These are phyloP conservation scores for Thaleichthys pacificus DNA, from an alignment of 2,797 vertebrate genomes.

Conservation along the genomic window DNA sequence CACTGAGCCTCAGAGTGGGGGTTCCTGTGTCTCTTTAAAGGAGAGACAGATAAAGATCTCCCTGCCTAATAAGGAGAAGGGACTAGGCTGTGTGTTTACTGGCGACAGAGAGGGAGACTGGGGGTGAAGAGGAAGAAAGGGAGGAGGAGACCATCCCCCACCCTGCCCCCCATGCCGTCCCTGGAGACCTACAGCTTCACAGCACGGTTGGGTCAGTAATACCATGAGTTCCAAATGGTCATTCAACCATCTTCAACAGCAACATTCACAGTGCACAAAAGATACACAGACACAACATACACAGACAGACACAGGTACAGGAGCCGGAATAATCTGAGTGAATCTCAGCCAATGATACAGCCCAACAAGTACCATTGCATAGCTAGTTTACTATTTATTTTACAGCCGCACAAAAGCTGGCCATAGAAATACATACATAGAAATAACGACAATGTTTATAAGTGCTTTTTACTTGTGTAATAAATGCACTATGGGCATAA, in stretches of 20 bases:
- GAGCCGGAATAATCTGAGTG: background rate
- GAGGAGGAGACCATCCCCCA: background rate
- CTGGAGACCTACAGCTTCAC: no score
- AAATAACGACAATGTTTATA: conserved; percentile 13
- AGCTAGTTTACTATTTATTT: conserved; percentile 53
- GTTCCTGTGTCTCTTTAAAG: conserved; percentile 28
- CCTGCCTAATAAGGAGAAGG: conserved; percentile 65
- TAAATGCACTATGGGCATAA: conserved; percentile 12
- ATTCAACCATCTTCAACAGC: conserved; percentile 20
- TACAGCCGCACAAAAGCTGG: conserved; percentile 30
- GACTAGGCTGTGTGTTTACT: conserved; percentile 54
- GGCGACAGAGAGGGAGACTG: conserved; percentile 43
- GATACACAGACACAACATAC: background rate
- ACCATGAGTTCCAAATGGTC: conserved; percentile 41
- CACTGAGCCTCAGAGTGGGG: conserved; percentile 26
- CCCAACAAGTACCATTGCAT: conserved; percentile 58
- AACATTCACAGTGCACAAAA: conserved; percentile 22
- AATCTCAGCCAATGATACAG: conserved; percentile 19
- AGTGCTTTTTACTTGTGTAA: conserved; percentile 13
- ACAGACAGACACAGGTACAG: conserved; percentile 2
- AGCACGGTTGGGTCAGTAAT: background rate
- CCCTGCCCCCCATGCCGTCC: no score
- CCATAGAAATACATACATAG: conserved; percentile 10
- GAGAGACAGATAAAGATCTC: conserved; percentile 61
- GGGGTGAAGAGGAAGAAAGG: conserved; percentile 4